A percentile compares a stretch with the other conserved stretches of the same genome.
Conservation (phyloP, 2,113 vertebrate genomes). For the Lepidiolamprologus cunningtoni region DNA sequence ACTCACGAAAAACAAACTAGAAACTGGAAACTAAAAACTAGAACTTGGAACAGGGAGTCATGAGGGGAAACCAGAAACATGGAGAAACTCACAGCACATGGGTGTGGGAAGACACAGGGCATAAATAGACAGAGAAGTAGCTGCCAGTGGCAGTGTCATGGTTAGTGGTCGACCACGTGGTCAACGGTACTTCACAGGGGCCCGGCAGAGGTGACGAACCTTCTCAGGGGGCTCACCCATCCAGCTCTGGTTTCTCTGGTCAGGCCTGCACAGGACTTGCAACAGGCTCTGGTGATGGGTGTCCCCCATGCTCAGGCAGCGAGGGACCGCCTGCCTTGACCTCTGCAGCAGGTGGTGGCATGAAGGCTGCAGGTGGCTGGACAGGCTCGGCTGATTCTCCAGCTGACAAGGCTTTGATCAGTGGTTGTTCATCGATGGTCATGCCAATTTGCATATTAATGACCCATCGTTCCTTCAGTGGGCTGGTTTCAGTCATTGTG, state of each 20-base stretch:
- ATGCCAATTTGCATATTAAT: not conserved
- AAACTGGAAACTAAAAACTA: not conserved
- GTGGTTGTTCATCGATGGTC: not conserved
- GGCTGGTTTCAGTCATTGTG: not conserved
- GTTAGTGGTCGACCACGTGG: not conserved
- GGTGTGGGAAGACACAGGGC: not conserved
- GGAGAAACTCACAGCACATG: not conserved
- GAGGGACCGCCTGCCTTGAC: not conserved
- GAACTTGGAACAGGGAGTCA: not conserved
- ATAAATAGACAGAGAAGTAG: not conserved
- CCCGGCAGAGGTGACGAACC: not conserved
- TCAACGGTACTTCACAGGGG: not conserved
- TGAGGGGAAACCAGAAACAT: not conserved
- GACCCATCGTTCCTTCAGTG: not conserved
- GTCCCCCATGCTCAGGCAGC: rapidly evolving
- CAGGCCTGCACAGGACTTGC: not conserved
- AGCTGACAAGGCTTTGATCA: not conserved
- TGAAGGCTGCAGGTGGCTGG: not conserved
- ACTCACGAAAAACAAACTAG: not conserved
- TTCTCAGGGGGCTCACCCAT: not conserved
- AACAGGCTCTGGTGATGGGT: not conserved
- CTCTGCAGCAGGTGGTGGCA: not conserved
- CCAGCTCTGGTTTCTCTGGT: not conserved
- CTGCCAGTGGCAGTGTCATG: rapidly evolving
- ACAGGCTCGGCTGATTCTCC: not conserved